Base-by-base conservation (phyloP, 2,888 invertebrate genomes). In the Zygaena filipendulae region DNA sequence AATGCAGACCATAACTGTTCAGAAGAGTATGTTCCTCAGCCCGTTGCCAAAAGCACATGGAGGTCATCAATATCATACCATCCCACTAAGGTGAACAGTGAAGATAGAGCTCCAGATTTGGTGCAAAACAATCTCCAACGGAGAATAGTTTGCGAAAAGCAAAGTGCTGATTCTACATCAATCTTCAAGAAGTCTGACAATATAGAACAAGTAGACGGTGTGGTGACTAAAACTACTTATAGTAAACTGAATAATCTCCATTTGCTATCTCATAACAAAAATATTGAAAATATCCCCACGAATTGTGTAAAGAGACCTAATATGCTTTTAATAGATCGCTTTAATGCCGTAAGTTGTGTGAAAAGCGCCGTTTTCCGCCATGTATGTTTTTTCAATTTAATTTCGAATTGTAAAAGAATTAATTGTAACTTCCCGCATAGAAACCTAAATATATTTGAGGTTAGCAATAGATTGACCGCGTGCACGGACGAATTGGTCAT, bases 161-260 rank as follows among this genome's bases (percentile, higher is more conserved):
- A 66, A 36, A 66, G 52, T 26, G 66, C 66, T 0, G 67, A 67
- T 44, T 66, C 69, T 2, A 68, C 69, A 2, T 62, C 61, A 4
- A 43, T 58, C 11, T 39, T 47, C 13, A 59, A 44, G 33, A 52
- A 57, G 11, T 31, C 25, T 9, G 35, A 36, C 9, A 34, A 27
- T n/a, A 16, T 25, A 6, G 22, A 21, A 19, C 21, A 25, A 12
- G 13, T 9, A 21, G 14, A 2, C 14, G 10, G 8, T 3, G 9
- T 9, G 2, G 23, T 8, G 11, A 18, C 27, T 6, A 11, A 8
- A 11, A 8, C 8, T n/a, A 3, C 27, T 14, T n/a, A n/a, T n/a
- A n/a, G n/a, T n/a, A n/a, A n/a, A n/a, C n/a, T n/a, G n/a, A n/a
- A n/a, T n/a, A n/a, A n/a, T n/a, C n/a, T n/a, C n/a, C n/a, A n/a